Evolutionary conservation across 2,888 invertebrate genomes (phyloP).

Genomic region (Griposia aprilina): DNA sequence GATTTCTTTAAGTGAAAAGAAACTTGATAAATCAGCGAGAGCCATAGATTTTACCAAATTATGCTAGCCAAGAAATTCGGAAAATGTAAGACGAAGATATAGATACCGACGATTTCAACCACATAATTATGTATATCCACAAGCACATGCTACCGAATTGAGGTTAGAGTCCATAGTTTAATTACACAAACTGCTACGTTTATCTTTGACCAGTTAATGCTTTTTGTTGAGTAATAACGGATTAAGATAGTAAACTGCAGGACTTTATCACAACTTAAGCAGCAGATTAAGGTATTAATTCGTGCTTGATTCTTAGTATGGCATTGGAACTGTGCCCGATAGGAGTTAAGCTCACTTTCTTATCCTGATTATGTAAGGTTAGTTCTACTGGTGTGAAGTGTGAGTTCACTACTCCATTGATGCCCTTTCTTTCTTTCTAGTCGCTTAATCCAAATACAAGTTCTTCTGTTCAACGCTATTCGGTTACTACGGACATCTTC

Average conservation of each 20-base stretch:
- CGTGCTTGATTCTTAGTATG: neutral
- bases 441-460: neutral
- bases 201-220: conserved; percentile 43
- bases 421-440: neutral
- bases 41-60: neutral
- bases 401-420: neutral
- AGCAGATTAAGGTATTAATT: conserved; percentile 27
- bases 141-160: conserved; percentile 39
- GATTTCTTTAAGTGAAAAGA: neutral
- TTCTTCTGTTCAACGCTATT: neutral
- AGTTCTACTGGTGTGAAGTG: conserved; percentile 4
- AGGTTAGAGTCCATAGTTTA: conserved; percentile 53
- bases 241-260: conserved; percentile 29
- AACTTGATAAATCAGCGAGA: neutral
- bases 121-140: neutral
- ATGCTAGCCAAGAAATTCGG: conserved; percentile 3
- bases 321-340: conserved; percentile 35
- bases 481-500: neutral
- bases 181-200: conserved; percentile 43
- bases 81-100: neutral
- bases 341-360: conserved; percentile 18
- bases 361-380: conserved; percentile 23
- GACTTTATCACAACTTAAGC: conserved; percentile 29
- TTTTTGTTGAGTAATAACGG: conserved; percentile 35
- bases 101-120: conserved; percentile 3